These are phyloP conservation scores for Amblyraja radiata DNA, from an alignment of 2,797 vertebrate genomes.

Conservation along the genomic window DNA sequence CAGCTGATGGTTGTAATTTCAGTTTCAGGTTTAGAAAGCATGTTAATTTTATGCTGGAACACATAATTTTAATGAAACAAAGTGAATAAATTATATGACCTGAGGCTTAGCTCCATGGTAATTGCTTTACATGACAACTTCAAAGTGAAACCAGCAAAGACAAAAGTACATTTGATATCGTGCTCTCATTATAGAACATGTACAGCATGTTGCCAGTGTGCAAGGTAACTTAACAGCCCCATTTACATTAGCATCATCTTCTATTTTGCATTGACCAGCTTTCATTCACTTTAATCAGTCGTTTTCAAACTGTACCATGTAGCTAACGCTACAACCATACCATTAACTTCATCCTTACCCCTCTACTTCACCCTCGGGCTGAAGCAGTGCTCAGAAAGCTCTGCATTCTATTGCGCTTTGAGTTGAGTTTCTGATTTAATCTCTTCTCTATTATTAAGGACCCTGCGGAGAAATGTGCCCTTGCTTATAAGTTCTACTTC, in stretches of 20 bases:
- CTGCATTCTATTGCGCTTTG: too few relatives aligned
- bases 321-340: background rate
- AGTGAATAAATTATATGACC: slow-evolving; percentile 11
- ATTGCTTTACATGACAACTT: slow-evolving; percentile 10
- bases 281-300: background rate
- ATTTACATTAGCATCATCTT: background rate
- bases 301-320: background rate
- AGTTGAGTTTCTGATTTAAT: background rate
- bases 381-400: background rate
- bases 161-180: background rate
- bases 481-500: too few relatives aligned
- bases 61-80: slow-evolving; percentile 23
- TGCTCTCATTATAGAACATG: background rate
- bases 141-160: slow-evolving; percentile 1
- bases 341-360: background rate
- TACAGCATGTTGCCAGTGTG: background rate
- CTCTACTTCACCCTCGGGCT: background rate
- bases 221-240: background rate
- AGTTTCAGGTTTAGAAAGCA: background rate
- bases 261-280: background rate
- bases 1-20: background rate
- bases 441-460: too few relatives aligned
- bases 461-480: too few relatives aligned
- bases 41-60: slow-evolving; percentile 7
- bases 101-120: background rate